Conservation (phyloP, 2,113 vertebrate species). For the Ochotona curzoniae region DNA sequence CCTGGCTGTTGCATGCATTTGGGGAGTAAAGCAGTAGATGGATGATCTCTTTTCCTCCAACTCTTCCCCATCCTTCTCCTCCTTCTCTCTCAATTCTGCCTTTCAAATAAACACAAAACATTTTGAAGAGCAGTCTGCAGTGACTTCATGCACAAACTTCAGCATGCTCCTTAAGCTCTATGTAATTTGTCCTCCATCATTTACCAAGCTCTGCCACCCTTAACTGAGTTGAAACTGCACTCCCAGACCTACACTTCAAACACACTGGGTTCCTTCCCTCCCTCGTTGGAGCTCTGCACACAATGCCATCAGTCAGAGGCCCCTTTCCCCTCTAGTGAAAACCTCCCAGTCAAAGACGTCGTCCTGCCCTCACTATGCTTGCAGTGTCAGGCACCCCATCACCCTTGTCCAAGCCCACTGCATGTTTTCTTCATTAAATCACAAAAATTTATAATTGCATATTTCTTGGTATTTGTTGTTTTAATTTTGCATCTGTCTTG, state of each 20-base stretch:
- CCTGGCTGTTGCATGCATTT: too few relatives aligned
- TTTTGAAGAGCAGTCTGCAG: too few relatives aligned
- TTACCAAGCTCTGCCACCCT: not conserved
- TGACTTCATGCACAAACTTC: not conserved
- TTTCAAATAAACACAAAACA: too few relatives aligned
- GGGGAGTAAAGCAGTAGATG: too few relatives aligned
- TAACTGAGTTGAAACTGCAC: not conserved
- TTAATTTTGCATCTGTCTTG: not conserved
- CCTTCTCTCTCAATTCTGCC: too few relatives aligned
- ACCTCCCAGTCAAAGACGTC: not conserved
- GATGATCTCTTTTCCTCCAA: too few relatives aligned
- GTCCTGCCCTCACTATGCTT: too few relatives aligned
- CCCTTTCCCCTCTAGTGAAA: not conserved
- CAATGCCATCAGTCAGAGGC: not conserved
- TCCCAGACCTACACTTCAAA: not conserved
- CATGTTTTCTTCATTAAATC: not conserved
- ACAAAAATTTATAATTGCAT: not conserved
- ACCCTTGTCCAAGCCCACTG: not conserved
- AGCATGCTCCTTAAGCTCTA: not conserved
- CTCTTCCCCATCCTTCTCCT: too few relatives aligned
- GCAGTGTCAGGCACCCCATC: accelerated
- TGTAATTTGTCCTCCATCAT: not conserved
- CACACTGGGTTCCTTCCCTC: accelerated
- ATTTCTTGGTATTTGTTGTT: not conserved
- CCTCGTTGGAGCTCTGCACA: too few relatives aligned